A percentile compares a stretch with the other conserved stretches of the same genome.
Evolutionary conservation across 1,140 invertebrate genomes (phyloP).

Genomic region (Lutraria rhynchaena): DNA sequence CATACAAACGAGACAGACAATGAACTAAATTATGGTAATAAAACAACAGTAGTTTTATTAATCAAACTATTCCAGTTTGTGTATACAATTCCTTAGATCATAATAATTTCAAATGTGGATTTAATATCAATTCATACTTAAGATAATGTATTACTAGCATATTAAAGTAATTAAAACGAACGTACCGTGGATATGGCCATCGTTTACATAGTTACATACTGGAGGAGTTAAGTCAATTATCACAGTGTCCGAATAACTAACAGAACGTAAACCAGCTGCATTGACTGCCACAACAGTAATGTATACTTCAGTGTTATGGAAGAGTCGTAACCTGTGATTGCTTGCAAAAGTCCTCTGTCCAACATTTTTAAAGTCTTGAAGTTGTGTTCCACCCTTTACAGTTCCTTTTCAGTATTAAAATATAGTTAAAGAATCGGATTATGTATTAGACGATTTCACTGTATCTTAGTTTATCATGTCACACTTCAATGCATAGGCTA

Average conservation of each 20-base stretch:
- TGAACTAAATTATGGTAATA: neutral
- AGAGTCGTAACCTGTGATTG: constrained; percentile 56
- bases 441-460: too few relatives aligned
- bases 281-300: constrained; percentile 71
- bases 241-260: too few relatives aligned
- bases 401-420: too few relatives aligned
- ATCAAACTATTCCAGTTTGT: neutral
- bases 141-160: neutral
- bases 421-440: too few relatives aligned
- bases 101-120: neutral
- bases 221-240: constrained; percentile 69
- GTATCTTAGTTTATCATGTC: too few relatives aligned
- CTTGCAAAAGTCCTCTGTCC: constrained; percentile 63
- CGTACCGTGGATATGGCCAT: constrained; percentile 58
- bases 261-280: too few relatives aligned
- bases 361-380: too few relatives aligned
- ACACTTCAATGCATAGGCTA: too few relatives aligned
- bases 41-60: neutral
- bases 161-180: neutral
- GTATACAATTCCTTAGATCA: neutral
- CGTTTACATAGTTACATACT: constrained; percentile 55
- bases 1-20: neutral
- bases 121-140: too few relatives aligned
- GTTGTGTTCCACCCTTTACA: constrained; percentile 64
- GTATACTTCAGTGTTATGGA: constrained; percentile 60